Evolutionary conservation across 2,797 vertebrate genomes (phyloP).

Genomic region (Mormyrops attenuatus): DNA sequence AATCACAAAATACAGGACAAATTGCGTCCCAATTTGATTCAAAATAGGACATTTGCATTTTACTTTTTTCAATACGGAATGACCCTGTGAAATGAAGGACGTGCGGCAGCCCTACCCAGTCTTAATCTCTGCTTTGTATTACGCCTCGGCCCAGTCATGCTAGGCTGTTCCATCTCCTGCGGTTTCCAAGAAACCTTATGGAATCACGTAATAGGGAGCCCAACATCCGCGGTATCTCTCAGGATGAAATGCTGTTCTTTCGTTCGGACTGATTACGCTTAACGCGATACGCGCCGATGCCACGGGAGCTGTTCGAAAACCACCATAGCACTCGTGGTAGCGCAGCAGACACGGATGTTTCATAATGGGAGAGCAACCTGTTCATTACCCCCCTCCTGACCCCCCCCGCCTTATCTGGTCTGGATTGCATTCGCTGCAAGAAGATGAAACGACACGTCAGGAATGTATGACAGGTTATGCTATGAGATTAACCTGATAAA

Average conservation of each 20-base stretch:
- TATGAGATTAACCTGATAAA: constrained; percentile 9
- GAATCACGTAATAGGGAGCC: not conserved
- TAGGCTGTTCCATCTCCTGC: not conserved
- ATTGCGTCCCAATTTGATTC: not conserved
- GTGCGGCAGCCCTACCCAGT: not conserved
- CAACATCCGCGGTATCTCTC: not conserved
- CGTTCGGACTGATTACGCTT: not conserved
- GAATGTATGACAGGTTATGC: constrained; percentile 1
- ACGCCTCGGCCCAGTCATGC: not conserved
- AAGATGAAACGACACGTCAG: not conserved
- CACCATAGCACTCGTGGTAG: not conserved
- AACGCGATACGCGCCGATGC: not conserved
- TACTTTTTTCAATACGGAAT: not conserved
- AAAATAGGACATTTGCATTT: not conserved
- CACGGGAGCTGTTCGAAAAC: not conserved
- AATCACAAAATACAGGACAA: not conserved
- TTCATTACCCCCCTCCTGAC: not conserved
- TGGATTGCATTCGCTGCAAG: not conserved
- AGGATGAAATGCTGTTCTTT: not conserved
- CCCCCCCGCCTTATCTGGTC: not conserved
- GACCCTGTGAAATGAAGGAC: not conserved
- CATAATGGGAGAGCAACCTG: not conserved
- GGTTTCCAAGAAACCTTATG: not conserved
- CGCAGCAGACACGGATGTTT: not conserved
- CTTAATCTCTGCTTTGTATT: not conserved